A percentile compares a stretch with the other conserved stretches of the same genome.
Conservation (phyloP, 2,888 invertebrate genomes). For the Ethmia dodecea region DNA sequence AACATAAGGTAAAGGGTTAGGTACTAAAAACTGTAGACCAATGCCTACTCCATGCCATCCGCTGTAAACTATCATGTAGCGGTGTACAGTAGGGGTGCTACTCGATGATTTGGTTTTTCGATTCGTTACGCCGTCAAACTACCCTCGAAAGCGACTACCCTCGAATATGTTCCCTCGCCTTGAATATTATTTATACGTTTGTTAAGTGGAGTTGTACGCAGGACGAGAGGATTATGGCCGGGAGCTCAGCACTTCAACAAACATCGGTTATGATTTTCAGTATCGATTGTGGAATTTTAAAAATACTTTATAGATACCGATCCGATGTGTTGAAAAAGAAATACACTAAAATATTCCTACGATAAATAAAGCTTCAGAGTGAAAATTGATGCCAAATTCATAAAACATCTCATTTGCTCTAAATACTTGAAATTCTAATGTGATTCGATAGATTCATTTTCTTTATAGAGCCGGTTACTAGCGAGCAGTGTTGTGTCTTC, state of each 20-base stretch:
- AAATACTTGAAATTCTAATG: too few species aligned
- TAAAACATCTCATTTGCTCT: too few species aligned
- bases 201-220: conserved; percentile 75
- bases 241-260: conserved; percentile 73
- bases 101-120: conserved; percentile 78
- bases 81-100: conserved; percentile 72
- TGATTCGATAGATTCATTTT: too few species aligned
- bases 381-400: too few species aligned
- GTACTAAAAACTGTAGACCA: too few species aligned
- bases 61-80: conserved; percentile 70
- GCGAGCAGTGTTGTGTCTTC: too few species aligned
- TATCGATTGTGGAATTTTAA: conserved; percentile 16
- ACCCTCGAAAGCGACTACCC: conserved; percentile 71
- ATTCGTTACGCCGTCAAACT: conserved; percentile 78
- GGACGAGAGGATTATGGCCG: conserved; percentile 70
- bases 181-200: conserved; percentile 78
- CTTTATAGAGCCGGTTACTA: too few species aligned
- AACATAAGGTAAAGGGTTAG: too few species aligned
- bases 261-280: conserved; percentile 62
- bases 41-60: conserved; percentile 37
- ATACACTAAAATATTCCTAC: too few species aligned
- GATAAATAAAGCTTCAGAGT: too few species aligned
- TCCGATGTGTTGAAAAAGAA: too few species aligned
- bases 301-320: too few species aligned
- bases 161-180: conserved; percentile 74